Conservation (phyloP, 2,888 invertebrate genomes). For the Tipula helvola region DNA sequence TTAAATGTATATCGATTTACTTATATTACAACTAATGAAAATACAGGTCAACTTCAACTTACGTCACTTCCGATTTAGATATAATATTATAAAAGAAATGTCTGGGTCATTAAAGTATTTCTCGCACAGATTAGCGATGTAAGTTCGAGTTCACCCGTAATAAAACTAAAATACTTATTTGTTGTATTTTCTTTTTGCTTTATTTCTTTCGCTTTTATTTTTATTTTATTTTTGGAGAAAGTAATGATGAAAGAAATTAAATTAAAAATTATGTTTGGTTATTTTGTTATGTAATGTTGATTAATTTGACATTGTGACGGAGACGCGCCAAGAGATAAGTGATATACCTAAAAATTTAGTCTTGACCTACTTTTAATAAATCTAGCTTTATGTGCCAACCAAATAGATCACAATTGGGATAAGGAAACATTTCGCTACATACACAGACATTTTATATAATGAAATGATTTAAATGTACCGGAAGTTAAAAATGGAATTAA, state of each 20-base stretch:
- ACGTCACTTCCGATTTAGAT: too few species aligned
- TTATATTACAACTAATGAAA: neutral
- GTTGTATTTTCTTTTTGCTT: neutral
- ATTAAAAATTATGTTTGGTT: neutral
- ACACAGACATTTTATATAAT: too few species aligned
- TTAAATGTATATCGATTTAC: neutral
- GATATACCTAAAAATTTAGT: neutral
- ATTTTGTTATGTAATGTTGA: neutral
- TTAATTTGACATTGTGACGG: neutral
- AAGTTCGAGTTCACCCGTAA: neutral
- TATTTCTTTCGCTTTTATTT: neutral
- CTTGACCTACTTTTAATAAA: neutral
- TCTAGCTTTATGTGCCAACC: neutral
- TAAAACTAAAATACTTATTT: neutral
- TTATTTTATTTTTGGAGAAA: neutral
- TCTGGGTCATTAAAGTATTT: too few species aligned
- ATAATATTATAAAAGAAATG: too few species aligned
- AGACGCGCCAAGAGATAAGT: neutral
- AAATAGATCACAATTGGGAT: too few species aligned
- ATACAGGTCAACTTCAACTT: neutral
- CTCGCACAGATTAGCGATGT: neutral
- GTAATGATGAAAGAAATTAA: neutral
- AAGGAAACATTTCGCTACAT: too few species aligned
- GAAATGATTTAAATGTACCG: neutral
- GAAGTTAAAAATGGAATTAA: neutral